Evolutionary conservation across 2,888 invertebrate species (phyloP), one percentile per base, ranked within the genome.

Genomic region (Polyommatus icarus): DNA sequence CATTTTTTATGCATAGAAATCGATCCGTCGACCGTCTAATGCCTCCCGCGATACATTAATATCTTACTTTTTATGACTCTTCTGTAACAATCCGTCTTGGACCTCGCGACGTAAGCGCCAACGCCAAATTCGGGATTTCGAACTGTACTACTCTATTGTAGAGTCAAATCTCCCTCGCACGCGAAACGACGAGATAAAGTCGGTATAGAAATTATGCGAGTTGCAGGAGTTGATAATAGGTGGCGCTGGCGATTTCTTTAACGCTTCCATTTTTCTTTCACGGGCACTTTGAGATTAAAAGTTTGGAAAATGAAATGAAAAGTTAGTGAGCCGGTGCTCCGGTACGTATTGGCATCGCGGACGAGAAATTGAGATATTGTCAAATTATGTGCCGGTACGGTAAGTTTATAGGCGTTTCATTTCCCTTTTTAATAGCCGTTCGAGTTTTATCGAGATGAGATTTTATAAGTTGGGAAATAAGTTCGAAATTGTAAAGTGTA

Each of bases 41-140:
- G 94, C 93, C 92, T 93, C 93, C 93, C 93, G 89, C 92, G 93
- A 94, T 94, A 94, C 94, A 94, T 94, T 94, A 93, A 94, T 94
- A 94, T 93, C 93, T 93, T 92, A 93, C 93, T 94, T 94, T 94
- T 94, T 94, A 94, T 92, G 93, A 93, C 91, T 94, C 91, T 92
- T 92, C 89, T 88, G 90, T 88, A 93, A 92, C 91, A 91, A 90
- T 91, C 86, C 89, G 88, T 90, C 90, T 89, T 85, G 76, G 79
- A 82, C 79, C 78, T 80, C 79, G 80, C 77, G 82, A 79, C 85
- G 81, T 87, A 92, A 90, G 82, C 82, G 78, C 79, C 84, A 54
- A 24, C 20, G 61, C 18, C 46, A 29, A 5, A 73, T 57, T 4
- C 24, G 8, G 36, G 2, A 82, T 77, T 79, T 29, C 61, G n/a